A percentile compares a stretch with the other conserved stretches of the same genome.
Evolutionary conservation across 1,140 invertebrate species (phyloP).

Genomic region (Lasioglossum albipes): DNA sequence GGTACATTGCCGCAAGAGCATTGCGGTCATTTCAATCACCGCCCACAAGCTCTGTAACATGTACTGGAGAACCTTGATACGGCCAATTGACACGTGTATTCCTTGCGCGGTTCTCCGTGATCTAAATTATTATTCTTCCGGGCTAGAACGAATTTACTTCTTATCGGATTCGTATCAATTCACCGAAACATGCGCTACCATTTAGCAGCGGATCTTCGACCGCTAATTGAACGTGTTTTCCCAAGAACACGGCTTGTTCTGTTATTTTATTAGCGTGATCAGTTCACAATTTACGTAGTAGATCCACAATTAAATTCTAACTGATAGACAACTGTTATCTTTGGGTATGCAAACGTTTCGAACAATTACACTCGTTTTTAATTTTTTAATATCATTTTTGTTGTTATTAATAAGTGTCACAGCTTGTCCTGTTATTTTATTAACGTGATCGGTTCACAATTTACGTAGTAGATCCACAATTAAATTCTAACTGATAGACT

Average conservation of each 20-base stretch:
- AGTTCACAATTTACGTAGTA: too few species aligned
- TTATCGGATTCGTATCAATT: constrained; percentile 26
- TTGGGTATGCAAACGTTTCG: too few species aligned
- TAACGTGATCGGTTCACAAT: too few species aligned
- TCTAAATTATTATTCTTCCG: constrained; percentile 52
- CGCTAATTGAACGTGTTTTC: background rate
- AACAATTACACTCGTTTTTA: too few species aligned
- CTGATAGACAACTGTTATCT: too few species aligned
- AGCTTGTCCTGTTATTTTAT: too few species aligned
- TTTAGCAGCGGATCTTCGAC: background rate
- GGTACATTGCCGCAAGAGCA: constrained; percentile 54
- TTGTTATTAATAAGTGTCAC: too few species aligned
- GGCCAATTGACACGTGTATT: constrained; percentile 51
- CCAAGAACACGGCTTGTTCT: background rate
- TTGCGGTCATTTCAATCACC: constrained; percentile 61
- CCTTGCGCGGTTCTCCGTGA: constrained; percentile 36
- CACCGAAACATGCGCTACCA: background rate
- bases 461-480: too few species aligned
- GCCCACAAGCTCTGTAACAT: constrained; percentile 38
- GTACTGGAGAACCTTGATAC: constrained; percentile 44
- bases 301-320: too few species aligned
- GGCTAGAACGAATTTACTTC: constrained; percentile 2
- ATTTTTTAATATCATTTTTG: too few species aligned
- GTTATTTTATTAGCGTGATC: background rate
- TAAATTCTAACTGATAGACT: too few species aligned